Conservation (phyloP, 1,140 invertebrate species). For the Hylaeus anthracinus region DNA sequence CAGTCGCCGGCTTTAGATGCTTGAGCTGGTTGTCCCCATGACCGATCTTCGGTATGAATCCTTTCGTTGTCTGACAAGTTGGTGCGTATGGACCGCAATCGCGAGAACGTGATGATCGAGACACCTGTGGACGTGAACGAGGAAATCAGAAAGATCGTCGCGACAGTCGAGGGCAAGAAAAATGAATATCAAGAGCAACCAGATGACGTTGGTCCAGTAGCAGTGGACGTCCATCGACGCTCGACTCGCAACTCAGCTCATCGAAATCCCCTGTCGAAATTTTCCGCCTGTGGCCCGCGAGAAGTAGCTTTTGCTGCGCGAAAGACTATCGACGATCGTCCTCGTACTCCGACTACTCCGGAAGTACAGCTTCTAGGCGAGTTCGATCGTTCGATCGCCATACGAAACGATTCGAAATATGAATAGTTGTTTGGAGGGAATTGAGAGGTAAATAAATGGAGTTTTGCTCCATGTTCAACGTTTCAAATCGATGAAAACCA, state of each 20-base stretch:
- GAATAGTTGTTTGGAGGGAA: neutral
- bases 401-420: slow-evolving; percentile 59
- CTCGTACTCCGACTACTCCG: slow-evolving; percentile 35
- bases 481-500: too few relatives aligned
- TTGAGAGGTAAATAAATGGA: neutral
- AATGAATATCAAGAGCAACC: neutral
- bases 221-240: neutral
- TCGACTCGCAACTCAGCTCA: neutral
- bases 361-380: slow-evolving; percentile 64
- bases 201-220: neutral
- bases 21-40: too few relatives aligned
- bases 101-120: slow-evolving; percentile 69
- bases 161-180: slow-evolving; percentile 2
- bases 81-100: slow-evolving; percentile 71
- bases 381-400: neutral
- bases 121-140: slow-evolving; percentile 72
- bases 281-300: slow-evolving; percentile 18
- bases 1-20: too few relatives aligned
- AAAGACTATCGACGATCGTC: neutral
- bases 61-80: slow-evolving; percentile 42
- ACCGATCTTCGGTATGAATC: neutral
- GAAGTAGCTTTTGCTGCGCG: neutral
- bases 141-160: slow-evolving; percentile 65
- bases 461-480: too few relatives aligned
- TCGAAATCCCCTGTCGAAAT: slow-evolving; percentile 51